These are phyloP conservation scores for Hemiprocne comata DNA, from an alignment of 2,113 vertebrate species.

Conservation along the genomic window DNA sequence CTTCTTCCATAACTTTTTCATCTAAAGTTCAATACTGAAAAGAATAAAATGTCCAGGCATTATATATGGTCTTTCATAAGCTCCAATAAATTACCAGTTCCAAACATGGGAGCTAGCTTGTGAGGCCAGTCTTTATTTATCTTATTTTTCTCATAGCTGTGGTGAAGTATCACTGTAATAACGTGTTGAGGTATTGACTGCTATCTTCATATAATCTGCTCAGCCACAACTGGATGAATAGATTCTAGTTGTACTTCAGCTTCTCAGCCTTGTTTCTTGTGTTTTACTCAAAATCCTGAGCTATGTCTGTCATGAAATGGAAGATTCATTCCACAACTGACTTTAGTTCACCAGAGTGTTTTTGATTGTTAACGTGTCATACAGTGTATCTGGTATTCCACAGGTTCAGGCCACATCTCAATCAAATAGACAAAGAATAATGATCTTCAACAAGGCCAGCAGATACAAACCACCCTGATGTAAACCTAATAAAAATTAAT, in stretches of 20 bases:
- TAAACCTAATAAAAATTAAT: not conserved
- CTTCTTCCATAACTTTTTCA: not conserved
- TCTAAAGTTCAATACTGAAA: not conserved
- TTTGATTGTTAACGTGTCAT: not conserved
- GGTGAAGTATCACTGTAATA: not conserved
- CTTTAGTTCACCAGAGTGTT: not conserved
- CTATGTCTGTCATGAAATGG: not conserved
- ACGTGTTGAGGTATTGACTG: not conserved
- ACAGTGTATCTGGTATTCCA: not conserved
- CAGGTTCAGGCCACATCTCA: not conserved
- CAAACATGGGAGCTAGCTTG: not conserved
- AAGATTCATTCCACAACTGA: not conserved
- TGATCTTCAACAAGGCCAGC: not conserved
- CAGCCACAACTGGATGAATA: not conserved
- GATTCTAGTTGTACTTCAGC: not conserved
- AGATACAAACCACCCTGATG: not conserved
- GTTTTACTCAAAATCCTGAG: not conserved
- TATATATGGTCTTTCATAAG: not conserved
- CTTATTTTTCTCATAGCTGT: not conserved
- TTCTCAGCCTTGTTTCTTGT: not conserved
- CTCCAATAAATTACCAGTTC: not conserved
- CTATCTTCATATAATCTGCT: not conserved
- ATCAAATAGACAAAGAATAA: not conserved
- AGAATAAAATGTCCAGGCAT: not conserved
- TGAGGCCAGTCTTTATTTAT: not conserved